phyloP scores from a whole-genome alignment of 1,140 invertebrate genomes.

The Drosophila prosaltans region DNA sequence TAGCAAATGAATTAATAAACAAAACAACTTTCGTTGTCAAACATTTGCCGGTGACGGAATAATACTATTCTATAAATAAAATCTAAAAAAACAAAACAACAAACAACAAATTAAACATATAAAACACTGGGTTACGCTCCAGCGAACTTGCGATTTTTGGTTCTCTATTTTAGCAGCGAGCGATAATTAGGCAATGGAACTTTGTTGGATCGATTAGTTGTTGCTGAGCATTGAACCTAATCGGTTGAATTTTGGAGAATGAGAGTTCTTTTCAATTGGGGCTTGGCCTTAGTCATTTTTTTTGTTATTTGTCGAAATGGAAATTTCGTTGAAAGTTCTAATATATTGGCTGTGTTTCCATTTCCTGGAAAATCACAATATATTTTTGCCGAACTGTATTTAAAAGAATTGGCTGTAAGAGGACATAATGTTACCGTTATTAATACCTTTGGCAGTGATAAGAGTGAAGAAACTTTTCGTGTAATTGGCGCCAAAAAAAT shows the following conservation, averaged over 20 bases:
- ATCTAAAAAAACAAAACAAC: neutral
- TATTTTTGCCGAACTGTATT: constrained; percentile 69
- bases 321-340: constrained; percentile 36
- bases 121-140: constrained; percentile 30
- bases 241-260: constrained; percentile 19
- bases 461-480: constrained; percentile 63
- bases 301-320: neutral
- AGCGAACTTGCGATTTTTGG: constrained; percentile 22
- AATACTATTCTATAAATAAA: constrained; percentile 15
- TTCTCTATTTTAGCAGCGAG: neutral
- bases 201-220: constrained; percentile 39
- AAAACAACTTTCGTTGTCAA: constrained; percentile 42
- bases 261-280: constrained; percentile 4
- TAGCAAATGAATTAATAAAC: constrained; percentile 39
- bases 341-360: constrained; percentile 73
- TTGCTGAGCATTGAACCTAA: constrained; percentile 18
- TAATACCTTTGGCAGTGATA: constrained; percentile 80
- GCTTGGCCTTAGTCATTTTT: constrained; percentile 3
- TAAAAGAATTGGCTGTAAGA: constrained; percentile 79
- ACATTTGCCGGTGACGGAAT: constrained; percentile 22
- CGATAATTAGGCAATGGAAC: constrained; percentile 35
- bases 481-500: constrained; percentile 77
- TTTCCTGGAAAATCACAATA: constrained; percentile 76
- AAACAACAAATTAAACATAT: constrained; percentile 21
- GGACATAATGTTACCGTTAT: constrained; percentile 84